These are phyloP conservation scores for Papilio aristodemus DNA, from an alignment of 1,140 invertebrate species.

Conservation along the genomic window DNA sequence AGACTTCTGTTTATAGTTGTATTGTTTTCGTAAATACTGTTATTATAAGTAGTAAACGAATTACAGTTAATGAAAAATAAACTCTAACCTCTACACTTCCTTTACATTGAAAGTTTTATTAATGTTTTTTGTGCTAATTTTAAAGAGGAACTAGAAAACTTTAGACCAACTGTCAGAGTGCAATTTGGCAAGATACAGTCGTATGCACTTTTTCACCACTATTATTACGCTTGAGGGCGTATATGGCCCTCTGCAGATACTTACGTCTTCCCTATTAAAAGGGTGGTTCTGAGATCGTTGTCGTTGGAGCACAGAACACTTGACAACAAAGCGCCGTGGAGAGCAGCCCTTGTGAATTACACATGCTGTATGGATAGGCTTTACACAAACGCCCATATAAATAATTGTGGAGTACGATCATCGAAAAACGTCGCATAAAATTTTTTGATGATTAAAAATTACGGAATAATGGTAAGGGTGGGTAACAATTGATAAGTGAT, in stretches of 20 bases:
- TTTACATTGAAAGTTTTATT: background rate
- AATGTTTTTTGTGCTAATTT: background rate
- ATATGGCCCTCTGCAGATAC: slow-evolving; percentile 39
- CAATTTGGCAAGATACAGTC: slow-evolving; percentile 4
- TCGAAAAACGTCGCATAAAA: slow-evolving; percentile 6
- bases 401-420: slow-evolving; percentile 4
- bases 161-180: background rate
- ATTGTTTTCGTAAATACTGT: background rate
- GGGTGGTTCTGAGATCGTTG: slow-evolving; percentile 41
- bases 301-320: slow-evolving; percentile 42
- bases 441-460: slow-evolving; percentile 27
- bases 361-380: slow-evolving; percentile 44
- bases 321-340: slow-evolving; percentile 43
- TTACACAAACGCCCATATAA: slow-evolving; percentile 34
- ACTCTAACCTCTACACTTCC: too few relatives aligned
- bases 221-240: slow-evolving; percentile 36
- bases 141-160: background rate
- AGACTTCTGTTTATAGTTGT: background rate
- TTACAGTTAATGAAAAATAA: too few relatives aligned
- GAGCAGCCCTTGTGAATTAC: slow-evolving; percentile 45
- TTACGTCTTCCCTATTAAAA: slow-evolving; percentile 40
- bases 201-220: slow-evolving; percentile 40
- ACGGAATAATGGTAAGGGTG: slow-evolving; percentile 27
- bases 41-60: too few relatives aligned
- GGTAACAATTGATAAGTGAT: background rate